phyloP scores from a whole-genome alignment of 1,140 invertebrate species.

The Micrasema minimum region DNA sequence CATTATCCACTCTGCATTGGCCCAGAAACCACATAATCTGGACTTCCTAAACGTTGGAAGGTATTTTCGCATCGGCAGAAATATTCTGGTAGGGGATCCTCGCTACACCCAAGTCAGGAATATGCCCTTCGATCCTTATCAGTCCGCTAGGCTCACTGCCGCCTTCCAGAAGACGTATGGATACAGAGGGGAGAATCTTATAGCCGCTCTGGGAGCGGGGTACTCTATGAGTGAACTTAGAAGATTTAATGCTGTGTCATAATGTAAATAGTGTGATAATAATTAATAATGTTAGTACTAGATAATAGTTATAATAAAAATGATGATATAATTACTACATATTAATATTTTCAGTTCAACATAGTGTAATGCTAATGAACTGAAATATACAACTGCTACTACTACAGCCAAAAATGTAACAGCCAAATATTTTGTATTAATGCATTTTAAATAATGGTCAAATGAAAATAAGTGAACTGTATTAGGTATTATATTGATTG shows the following conservation, averaged over 20 bases:
- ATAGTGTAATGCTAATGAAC: too few relatives aligned
- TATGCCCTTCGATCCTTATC: constrained; percentile 49
- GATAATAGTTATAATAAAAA: too few relatives aligned
- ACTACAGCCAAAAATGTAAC: too few relatives aligned
- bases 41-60: constrained; percentile 43
- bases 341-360: too few relatives aligned
- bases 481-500: too few relatives aligned
- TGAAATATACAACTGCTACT: too few relatives aligned
- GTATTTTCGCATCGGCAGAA: constrained; percentile 34
- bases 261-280: too few relatives aligned
- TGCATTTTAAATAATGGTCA: too few relatives aligned
- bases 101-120: constrained; percentile 21
- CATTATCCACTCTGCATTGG: constrained; percentile 17
- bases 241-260: constrained; percentile 46
- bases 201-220: constrained; percentile 48
- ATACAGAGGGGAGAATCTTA: constrained; percentile 48
- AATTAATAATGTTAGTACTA: too few relatives aligned
- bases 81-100: constrained; percentile 42
- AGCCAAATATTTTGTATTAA: too few relatives aligned
- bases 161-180: constrained; percentile 46
- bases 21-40: constrained; percentile 27
- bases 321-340: too few relatives aligned
- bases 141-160: constrained; percentile 39
- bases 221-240: constrained; percentile 42
- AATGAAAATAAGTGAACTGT: too few relatives aligned